Base-by-base conservation (phyloP, 2,797 vertebrate species). In the Macroramphosus scolopax region DNA sequence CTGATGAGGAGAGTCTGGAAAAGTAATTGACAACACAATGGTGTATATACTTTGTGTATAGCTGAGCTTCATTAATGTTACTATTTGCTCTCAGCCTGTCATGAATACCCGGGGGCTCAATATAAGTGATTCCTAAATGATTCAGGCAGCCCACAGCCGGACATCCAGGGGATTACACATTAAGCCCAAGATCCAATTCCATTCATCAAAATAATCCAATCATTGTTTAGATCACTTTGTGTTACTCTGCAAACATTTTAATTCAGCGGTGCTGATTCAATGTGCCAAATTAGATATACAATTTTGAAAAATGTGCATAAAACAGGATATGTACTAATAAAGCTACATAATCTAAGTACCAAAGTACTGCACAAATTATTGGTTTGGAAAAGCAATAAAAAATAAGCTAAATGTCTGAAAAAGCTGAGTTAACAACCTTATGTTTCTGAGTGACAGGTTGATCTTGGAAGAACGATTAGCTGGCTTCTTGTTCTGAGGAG, bases 371-470 rank as follows among this genome's bases (percentile, higher is more conserved):
- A n/a, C n/a, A n/a, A n/a, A n/a, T n/a, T n/a, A n/a, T n/a, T n/a
- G n/a, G n/a, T n/a, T n/a, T n/a, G n/a, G n/a, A n/a, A n/a, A n/a
- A n/a, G n/a, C n/a, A n/a, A n/a, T n/a, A n/a, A n/a, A n/a, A n/a
- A n/a, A n/a, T n/a, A n/a, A n/a, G n/a, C n/a, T n/a, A n/a, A n/a
- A n/a, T n/a, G n/a, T n/a, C n/a, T n/a, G n/a, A 37, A 24, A 20
- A 22, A 30, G 26, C 2, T 18, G 0, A 26, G 3, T 5, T 34
- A 22, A 63, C 28, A 44, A 98, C 96, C 92, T 92, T 72, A 97
- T 71, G 53, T 87, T 89, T 83, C 76, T 90, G 70, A 97, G 87
- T 8, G 71, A 63, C 66, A 80, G 28, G 57, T 89, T 91, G 61
- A 82, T 62, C 18, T 80, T 92, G 40, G 59, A 18, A 0, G 18